These are phyloP conservation scores for Oscheius myriophilus DNA, from an alignment of 2,888 invertebrate species.

Conservation along the genomic window DNA sequence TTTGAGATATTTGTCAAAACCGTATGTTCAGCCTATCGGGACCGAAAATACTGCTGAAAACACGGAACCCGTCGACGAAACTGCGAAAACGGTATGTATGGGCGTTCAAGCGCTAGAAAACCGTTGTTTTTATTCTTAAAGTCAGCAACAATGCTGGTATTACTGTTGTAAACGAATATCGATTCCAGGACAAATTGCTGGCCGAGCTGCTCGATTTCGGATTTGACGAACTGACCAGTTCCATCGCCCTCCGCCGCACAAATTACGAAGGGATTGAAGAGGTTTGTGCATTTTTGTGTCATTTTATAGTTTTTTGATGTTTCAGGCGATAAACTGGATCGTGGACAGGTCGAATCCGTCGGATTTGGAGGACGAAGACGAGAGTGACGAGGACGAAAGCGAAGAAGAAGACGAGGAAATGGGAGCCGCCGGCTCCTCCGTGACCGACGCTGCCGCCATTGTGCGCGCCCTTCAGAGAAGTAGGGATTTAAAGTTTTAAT, in stretches of 20 bases:
- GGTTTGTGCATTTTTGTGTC: slow-evolving; percentile 31
- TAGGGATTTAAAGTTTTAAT: not conserved
- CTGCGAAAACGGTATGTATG: no score
- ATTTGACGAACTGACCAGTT: slow-evolving; percentile 56
- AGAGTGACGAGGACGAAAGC: slow-evolving; percentile 33
- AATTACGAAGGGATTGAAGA: slow-evolving; percentile 55
- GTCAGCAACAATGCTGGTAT: no score
- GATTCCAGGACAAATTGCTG: slow-evolving; percentile 39
- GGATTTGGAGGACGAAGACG: slow-evolving; percentile 50
- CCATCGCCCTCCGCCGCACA: slow-evolving; percentile 54
- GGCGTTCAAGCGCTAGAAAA: no score
- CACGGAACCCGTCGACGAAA: no score
- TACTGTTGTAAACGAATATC: no score
- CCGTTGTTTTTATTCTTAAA: no score
- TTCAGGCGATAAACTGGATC: slow-evolving; percentile 58
- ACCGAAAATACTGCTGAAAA: no score
- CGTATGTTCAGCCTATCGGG: no score
- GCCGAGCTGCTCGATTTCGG: slow-evolving; percentile 55
- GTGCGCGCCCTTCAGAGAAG: slow-evolving; percentile 20
- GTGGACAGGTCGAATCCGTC: slow-evolving; percentile 58
- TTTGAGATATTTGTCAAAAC: no score
- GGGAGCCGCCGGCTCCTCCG: not conserved
- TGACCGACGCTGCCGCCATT: slow-evolving; percentile 2
- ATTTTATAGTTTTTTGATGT: not conserved
- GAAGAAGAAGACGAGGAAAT: slow-evolving; percentile 22